These are phyloP conservation scores for Regulus satrapa DNA, from an alignment of 2,113 vertebrate species.

Conservation along the genomic window DNA sequence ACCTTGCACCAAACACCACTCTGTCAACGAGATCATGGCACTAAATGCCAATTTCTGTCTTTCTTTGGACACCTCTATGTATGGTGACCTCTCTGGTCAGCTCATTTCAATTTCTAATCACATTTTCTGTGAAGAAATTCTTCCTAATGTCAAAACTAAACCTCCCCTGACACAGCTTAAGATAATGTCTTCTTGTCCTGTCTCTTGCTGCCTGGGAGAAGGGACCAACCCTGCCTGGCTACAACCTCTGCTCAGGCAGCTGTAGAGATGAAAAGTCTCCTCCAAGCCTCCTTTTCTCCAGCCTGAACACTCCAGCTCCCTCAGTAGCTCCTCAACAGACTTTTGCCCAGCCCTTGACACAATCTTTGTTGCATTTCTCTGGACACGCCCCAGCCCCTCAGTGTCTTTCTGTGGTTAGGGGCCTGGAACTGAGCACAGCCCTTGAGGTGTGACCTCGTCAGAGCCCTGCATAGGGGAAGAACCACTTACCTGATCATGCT, in stretches of 20 bases:
- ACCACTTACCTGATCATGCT: neutral
- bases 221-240: accelerated
- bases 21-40: neutral
- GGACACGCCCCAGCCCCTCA: neutral
- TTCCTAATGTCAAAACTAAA: neutral
- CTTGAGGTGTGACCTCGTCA: neutral
- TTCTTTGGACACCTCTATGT: neutral
- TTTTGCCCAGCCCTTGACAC: neutral
- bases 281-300: neutral
- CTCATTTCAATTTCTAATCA: neutral
- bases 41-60: neutral
- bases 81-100: no score
- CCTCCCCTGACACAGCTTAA: neutral
- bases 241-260: no score
- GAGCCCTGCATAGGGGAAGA: neutral
- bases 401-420: neutral
- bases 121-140: neutral
- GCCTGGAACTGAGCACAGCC: neutral
- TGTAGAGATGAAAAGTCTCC: neutral
- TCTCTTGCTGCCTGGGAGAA: neutral
- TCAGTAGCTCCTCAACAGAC: no score
- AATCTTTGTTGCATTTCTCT: neutral
- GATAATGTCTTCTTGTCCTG: neutral
- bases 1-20: neutral
- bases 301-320: neutral